phyloP scores from a whole-genome alignment of 2,113 vertebrate species.

The Apodemus speciosus region DNA sequence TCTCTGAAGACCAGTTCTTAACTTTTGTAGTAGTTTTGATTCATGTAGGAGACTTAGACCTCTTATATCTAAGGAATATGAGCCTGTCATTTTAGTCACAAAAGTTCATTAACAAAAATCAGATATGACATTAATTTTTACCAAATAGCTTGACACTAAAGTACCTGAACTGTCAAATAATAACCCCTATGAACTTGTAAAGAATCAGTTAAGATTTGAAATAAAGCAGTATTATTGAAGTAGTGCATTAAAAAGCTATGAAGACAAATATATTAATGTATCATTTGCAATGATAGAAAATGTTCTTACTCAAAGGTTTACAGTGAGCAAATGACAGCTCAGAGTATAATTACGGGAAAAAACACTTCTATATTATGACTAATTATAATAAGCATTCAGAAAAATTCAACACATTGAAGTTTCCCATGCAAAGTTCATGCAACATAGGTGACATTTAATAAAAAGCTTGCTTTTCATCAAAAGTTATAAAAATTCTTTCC shows the following conservation, averaged over 20 bases:
- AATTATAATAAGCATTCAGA: slow-evolving; percentile 68
- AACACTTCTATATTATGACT: slow-evolving; percentile 55
- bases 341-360: slow-evolving; percentile 58
- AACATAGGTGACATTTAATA: slow-evolving; percentile 72
- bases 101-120: slow-evolving; percentile 60
- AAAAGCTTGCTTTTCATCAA: slow-evolving; percentile 60
- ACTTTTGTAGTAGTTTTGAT: slow-evolving; percentile 66
- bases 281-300: slow-evolving; percentile 63
- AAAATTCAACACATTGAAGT: slow-evolving; percentile 57
- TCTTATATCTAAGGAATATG: slow-evolving; percentile 65
- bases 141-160: slow-evolving; percentile 40
- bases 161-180: slow-evolving; percentile 56
- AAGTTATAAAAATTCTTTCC: slow-evolving; percentile 61
- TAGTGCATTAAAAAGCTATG: slow-evolving; percentile 55
- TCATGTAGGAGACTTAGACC: slow-evolving; percentile 61
- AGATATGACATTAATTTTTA: slow-evolving; percentile 67
- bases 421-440: slow-evolving; percentile 64
- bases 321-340: slow-evolving; percentile 53
- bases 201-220: slow-evolving; percentile 67
- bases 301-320: slow-evolving; percentile 45
- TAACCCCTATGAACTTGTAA: slow-evolving; percentile 56
- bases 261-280: slow-evolving; percentile 64
- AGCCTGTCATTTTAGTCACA: slow-evolving; percentile 67
- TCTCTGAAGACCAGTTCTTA: slow-evolving; percentile 55
- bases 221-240: slow-evolving; percentile 61